Conservation (phyloP, 2,113 vertebrate genomes). For the Entelurus aequoreus region DNA sequence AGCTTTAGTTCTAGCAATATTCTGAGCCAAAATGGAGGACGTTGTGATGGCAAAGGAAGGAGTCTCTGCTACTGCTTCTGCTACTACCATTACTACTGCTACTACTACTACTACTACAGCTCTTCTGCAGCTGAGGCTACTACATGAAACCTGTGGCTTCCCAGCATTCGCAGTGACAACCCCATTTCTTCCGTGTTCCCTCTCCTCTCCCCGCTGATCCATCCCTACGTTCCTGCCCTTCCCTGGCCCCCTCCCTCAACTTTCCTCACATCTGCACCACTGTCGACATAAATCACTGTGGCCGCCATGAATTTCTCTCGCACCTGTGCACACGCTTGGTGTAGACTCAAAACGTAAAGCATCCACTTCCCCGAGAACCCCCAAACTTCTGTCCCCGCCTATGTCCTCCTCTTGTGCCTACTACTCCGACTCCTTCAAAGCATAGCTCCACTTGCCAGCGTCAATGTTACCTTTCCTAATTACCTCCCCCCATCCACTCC, state of each 20-base stretch:
- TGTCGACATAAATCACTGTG: conserved; percentile 17
- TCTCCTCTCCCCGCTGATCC: conserved; percentile 41
- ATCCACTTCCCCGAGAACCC: conserved; percentile 41
- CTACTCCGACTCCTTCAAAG: conserved; percentile 37
- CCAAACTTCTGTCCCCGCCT: conserved; percentile 68
- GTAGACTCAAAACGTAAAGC: conserved; percentile 59
- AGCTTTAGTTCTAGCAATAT: conserved; percentile 49
- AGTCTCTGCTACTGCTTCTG: conserved; percentile 59
- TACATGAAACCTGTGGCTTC: conserved; percentile 65
- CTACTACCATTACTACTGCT: conserved; percentile 61
- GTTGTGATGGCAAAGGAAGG: conserved; percentile 63
- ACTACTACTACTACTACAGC: conserved; percentile 37
- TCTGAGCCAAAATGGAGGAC: conserved; percentile 54
- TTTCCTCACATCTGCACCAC: conserved; percentile 21
- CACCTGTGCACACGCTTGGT: conserved; percentile 46
- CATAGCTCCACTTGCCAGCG: conserved; percentile 37
- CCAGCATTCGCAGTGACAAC: conserved; percentile 71
- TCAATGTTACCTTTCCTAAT: conserved; percentile 1
- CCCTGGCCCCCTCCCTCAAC: conserved; percentile 9
- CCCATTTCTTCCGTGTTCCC: conserved; percentile 56
- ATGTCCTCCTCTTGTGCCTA: conserved; percentile 41
- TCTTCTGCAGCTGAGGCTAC: conserved; percentile 66
- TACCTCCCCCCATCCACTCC: background rate
- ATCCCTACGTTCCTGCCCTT: conserved; percentile 19
- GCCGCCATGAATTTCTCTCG: conserved; percentile 24